Percentiles rank a stretch among this genome's conserved stretches.
These are phyloP conservation scores for Fopius arisanus DNA, from an alignment of 1,140 invertebrate species.

Conservation along the genomic window DNA sequence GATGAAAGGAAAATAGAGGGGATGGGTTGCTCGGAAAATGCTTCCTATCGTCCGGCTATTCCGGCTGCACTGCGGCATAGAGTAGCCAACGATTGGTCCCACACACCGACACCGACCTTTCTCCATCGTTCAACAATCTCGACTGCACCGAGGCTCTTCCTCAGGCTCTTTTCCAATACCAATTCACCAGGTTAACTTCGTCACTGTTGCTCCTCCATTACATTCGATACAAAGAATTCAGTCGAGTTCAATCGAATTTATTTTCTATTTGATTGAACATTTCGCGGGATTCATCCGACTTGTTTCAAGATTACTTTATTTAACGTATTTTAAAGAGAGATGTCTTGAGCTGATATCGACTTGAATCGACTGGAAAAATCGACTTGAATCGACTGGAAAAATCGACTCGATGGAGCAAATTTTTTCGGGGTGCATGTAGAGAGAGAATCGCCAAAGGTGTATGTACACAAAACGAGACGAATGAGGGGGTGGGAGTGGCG, in stretches of 20 bases:
- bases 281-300: no score
- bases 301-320: no score
- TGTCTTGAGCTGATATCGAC: no score
- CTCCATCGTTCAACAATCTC: neutral
- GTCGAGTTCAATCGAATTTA: no score
- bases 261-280: no score
- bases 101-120: neutral
- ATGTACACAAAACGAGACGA: neutral
- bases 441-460: neutral
- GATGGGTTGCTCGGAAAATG: neutral
- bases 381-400: no score
- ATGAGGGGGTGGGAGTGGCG: neutral
- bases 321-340: no score
- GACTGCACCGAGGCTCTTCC: neutral
- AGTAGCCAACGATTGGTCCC: conserved; percentile 29
- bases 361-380: no score
- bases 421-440: no score
- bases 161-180: no score
- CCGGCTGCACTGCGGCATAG: conserved; percentile 29
- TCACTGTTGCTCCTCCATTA: neutral
- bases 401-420: no score
- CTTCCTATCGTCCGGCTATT: conserved; percentile 19
- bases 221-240: no score
- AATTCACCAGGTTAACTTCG: neutral
- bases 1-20: conserved; percentile 3